These are phyloP conservation scores for Cichlasoma orientale DNA, from an alignment of 2,797 vertebrate species.

Conservation along the genomic window DNA sequence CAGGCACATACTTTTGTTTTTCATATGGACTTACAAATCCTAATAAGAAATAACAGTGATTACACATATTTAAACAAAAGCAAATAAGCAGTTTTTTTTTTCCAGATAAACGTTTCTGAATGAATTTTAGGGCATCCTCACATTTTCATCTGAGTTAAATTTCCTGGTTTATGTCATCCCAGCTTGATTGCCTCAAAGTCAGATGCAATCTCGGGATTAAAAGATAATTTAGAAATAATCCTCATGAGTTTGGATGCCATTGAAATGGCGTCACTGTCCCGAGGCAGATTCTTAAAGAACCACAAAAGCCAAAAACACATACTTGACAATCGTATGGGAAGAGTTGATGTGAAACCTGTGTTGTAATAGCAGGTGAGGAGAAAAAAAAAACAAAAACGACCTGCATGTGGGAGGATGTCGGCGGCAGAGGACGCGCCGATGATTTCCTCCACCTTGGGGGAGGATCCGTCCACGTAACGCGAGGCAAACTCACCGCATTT, in stretches of 20 bases:
- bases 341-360: not conserved
- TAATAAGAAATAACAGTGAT: too few relatives aligned
- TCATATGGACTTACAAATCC: too few relatives aligned
- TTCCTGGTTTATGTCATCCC: slow-evolving; percentile 31
- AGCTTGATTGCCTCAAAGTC: slow-evolving; percentile 1
- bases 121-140: not conserved
- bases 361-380: not conserved
- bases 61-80: not conserved
- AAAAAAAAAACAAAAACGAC: not conserved
- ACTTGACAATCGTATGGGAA: not conserved
- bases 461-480: slow-evolving; percentile 53
- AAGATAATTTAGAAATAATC: slow-evolving; percentile 18
- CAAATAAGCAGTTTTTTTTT: too few relatives aligned
- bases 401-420: slow-evolving; percentile 18
- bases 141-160: not conserved
- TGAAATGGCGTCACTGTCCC: not conserved
- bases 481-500: not conserved
- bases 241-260: slow-evolving; percentile 5
- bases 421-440: slow-evolving; percentile 13
- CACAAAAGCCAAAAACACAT: not conserved
- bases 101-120: not conserved
- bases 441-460: slow-evolving; percentile 46
- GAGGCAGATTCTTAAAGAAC: too few relatives aligned
- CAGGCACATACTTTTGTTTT: not conserved
- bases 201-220: slow-evolving; percentile 38